These are phyloP conservation scores for Meganola albula DNA, from an alignment of 2,888 invertebrate genomes.

Conservation along the genomic window DNA sequence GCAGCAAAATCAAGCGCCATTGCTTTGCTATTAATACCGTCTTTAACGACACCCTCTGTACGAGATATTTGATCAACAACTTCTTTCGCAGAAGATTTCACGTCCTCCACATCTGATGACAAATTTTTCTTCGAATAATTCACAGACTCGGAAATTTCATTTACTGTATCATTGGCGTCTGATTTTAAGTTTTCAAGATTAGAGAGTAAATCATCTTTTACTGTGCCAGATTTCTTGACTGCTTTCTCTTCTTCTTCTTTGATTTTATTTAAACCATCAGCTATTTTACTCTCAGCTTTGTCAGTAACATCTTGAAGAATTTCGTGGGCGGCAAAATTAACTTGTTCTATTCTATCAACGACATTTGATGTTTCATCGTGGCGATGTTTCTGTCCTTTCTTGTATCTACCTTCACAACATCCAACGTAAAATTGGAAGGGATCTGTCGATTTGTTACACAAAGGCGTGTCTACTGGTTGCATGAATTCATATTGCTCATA, in stretches of 20 bases:
- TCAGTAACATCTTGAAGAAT: constrained; percentile 50
- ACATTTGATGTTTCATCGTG: constrained; percentile 67
- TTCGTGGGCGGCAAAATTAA: constrained; percentile 59
- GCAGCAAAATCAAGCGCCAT: constrained; percentile 57
- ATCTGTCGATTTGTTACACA: constrained; percentile 43
- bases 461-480: constrained; percentile 67
- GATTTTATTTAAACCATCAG: constrained; percentile 49
- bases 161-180: constrained; percentile 40
- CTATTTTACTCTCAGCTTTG: constrained; percentile 40
- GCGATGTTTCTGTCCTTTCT: constrained; percentile 55
- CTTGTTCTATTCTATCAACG: constrained; percentile 63
- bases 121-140: constrained; percentile 40
- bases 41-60: constrained; percentile 46
- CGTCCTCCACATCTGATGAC: constrained; percentile 37
- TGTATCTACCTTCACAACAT: constrained; percentile 57
- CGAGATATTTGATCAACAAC: constrained; percentile 52
- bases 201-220: constrained; percentile 42
- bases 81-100: constrained; percentile 42
- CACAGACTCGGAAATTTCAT: constrained; percentile 40
- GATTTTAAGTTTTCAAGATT: constrained; percentile 41
- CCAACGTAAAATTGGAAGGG: constrained; percentile 60
- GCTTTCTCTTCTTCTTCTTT: constrained; percentile 56
- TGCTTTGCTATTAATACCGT: constrained; percentile 56
- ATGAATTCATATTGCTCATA: constrained; percentile 65
- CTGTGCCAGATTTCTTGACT: constrained; percentile 45